Evolutionary conservation across 2,113 vertebrate genomes (phyloP).

Genomic region (Anoura caudifer): DNA sequence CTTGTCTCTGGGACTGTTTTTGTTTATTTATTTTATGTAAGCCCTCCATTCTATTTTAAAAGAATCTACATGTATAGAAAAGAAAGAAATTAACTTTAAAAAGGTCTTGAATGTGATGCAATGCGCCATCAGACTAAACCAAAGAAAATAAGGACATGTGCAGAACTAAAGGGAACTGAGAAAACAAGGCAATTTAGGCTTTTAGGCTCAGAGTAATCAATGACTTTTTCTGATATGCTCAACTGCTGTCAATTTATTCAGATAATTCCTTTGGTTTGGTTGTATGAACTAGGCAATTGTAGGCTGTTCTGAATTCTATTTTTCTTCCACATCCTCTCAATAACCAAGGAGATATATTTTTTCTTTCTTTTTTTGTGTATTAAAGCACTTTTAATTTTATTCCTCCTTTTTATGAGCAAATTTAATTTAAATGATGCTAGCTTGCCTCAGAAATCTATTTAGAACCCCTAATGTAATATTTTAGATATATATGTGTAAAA

Average conservation of each 20-base stretch:
- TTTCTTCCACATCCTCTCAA: not conserved
- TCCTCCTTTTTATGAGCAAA: conserved; percentile 8
- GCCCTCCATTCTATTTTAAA: not conserved
- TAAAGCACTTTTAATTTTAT: not conserved
- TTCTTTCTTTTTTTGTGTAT: not conserved
- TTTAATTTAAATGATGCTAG: conserved; percentile 50
- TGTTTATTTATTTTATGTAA: not conserved
- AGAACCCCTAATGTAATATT: not conserved
- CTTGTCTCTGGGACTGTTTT: not conserved
- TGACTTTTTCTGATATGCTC: not conserved
- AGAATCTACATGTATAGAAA: not conserved
- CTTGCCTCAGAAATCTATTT: conserved; percentile 41
- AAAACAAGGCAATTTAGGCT: not conserved
- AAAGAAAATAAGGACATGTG: not conserved
- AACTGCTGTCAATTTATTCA: not conserved
- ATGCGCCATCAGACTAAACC: not conserved
- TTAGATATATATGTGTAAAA: conserved; percentile 15
- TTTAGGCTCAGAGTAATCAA: not conserved
- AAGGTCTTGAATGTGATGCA: not conserved
- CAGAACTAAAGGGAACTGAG: not conserved
- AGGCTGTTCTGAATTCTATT: not conserved
- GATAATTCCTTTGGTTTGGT: not conserved
- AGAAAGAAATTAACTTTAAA: conserved; percentile 11
- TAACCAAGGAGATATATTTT: conserved; percentile 7
- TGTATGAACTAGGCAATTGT: not conserved